Percentiles rank a stretch among this genome's conserved stretches.
Evolutionary conservation across 2,888 invertebrate genomes (phyloP).

Genomic region (Xestia xanthographa): DNA sequence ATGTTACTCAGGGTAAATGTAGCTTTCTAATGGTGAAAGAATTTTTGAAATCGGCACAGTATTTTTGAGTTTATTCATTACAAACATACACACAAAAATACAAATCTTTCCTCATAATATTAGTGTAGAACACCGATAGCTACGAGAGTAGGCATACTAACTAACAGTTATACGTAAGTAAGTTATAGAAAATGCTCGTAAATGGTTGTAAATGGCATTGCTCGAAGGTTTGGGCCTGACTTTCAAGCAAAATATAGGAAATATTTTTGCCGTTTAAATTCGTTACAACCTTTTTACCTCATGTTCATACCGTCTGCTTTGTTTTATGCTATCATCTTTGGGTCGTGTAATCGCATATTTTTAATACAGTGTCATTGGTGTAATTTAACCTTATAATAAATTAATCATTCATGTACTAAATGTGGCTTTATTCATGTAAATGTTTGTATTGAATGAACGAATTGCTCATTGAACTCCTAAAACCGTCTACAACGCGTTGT

Average conservation of each 20-base stretch:
- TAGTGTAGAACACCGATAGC: too few species aligned
- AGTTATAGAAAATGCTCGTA: too few species aligned
- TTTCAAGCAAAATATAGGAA: background rate
- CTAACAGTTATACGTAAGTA: too few species aligned
- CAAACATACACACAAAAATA: too few species aligned
- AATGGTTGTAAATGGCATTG: too few species aligned
- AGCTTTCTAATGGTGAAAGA: too few species aligned
- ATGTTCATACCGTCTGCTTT: slow-evolving; percentile 37
- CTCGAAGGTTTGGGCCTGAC: too few species aligned
- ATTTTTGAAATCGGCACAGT: too few species aligned
- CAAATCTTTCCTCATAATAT: too few species aligned
- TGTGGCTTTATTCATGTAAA: slow-evolving; percentile 3
- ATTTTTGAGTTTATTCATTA: too few species aligned
- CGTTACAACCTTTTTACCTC: slow-evolving; percentile 40
- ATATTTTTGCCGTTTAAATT: slow-evolving; percentile 13
- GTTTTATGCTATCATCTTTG: slow-evolving; percentile 14
- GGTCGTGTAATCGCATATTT: background rate
- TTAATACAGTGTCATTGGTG: background rate
- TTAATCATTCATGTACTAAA: background rate
- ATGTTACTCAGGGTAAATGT: too few species aligned
- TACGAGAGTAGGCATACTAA: too few species aligned
- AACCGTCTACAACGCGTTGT: background rate
- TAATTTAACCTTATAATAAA: background rate
- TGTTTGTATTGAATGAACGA: background rate
- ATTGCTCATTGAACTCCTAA: background rate